Conservation (phyloP, 2,888 invertebrate species). For the Lordiphosa andalusiaca region DNA sequence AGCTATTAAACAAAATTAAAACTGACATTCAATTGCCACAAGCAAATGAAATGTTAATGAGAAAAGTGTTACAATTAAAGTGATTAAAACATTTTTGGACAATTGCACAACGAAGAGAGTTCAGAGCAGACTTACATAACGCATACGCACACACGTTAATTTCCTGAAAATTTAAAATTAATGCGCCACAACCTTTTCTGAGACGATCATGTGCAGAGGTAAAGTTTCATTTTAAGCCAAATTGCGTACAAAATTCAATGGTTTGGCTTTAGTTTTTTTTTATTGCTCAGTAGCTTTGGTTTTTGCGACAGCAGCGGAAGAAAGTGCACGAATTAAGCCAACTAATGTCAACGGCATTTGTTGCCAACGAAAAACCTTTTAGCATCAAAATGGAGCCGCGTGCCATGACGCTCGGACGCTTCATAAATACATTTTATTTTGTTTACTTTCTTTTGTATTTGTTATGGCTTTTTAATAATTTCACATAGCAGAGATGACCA, state of each 20-base stretch:
- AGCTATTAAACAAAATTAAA: slow-evolving; percentile 61
- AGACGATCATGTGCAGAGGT: slow-evolving; percentile 34
- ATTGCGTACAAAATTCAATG: slow-evolving; percentile 49
- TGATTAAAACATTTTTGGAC: slow-evolving; percentile 38
- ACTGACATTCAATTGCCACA: slow-evolving; percentile 47
- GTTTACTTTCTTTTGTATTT: slow-evolving; percentile 65
- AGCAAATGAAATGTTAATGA: slow-evolving; percentile 39
- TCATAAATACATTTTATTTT: slow-evolving; percentile 64
- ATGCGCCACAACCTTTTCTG: slow-evolving; percentile 38
- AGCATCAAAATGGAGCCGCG: slow-evolving; percentile 51
- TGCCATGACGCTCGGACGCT: slow-evolving; percentile 56
- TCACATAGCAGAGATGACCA: slow-evolving; percentile 25
- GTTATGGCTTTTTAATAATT: slow-evolving; percentile 64
- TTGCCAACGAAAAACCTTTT: slow-evolving; percentile 44
- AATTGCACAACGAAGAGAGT: slow-evolving; percentile 56
- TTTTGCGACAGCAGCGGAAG: slow-evolving; percentile 48
- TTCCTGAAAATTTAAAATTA: slow-evolving; percentile 51
- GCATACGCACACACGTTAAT: slow-evolving; percentile 23
- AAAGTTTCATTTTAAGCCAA: slow-evolving; percentile 53
- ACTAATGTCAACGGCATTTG: slow-evolving; percentile 52
- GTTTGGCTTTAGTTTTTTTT: slow-evolving; percentile 52
- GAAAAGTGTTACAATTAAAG: slow-evolving; percentile 54
- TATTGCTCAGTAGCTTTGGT: slow-evolving; percentile 41
- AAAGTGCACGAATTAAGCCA: slow-evolving; percentile 59
- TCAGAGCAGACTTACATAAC: slow-evolving; percentile 17